phyloP scores from a whole-genome alignment of 2,888 invertebrate species.

The Operophtera brumata region DNA sequence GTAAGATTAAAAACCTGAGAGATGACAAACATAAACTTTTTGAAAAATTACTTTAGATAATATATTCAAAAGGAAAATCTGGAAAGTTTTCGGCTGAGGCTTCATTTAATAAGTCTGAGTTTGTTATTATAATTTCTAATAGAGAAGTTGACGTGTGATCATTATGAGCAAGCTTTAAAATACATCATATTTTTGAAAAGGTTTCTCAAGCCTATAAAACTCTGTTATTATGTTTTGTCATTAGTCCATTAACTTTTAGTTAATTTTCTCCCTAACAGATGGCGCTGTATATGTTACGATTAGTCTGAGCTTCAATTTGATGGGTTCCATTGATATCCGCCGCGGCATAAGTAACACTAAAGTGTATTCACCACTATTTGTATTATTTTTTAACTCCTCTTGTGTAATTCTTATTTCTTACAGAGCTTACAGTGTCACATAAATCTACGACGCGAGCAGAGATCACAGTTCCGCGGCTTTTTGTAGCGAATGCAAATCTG shows the following conservation, averaged over 20 bases:
- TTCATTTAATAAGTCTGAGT: background rate
- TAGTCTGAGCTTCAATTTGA: too few species aligned
- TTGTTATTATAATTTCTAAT: background rate
- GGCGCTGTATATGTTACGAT: background rate
- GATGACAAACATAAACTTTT: conserved; percentile 59
- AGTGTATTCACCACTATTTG: too few species aligned
- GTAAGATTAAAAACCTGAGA: conserved; percentile 42
- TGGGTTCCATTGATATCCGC: too few species aligned
- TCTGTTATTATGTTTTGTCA: background rate
- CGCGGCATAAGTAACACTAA: too few species aligned
- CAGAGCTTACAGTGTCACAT: conserved; percentile 1
- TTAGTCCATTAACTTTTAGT: background rate
- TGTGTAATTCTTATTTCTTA: too few species aligned
- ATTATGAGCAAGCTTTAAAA: background rate
- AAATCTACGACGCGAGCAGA: conserved; percentile 23
- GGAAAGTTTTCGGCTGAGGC: conserved; percentile 37
- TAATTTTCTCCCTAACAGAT: background rate
- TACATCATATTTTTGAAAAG: background rate
- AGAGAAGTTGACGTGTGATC: background rate
- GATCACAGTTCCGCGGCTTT: conserved; percentile 15
- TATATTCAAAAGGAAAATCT: conserved; percentile 52
- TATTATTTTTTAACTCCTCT: too few species aligned
- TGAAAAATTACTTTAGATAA: conserved; percentile 52
- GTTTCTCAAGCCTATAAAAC: background rate
- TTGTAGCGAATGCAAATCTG: conserved; percentile 64